phyloP scores from a whole-genome alignment of 2,797 vertebrate genomes.

The Huso huso region DNA sequence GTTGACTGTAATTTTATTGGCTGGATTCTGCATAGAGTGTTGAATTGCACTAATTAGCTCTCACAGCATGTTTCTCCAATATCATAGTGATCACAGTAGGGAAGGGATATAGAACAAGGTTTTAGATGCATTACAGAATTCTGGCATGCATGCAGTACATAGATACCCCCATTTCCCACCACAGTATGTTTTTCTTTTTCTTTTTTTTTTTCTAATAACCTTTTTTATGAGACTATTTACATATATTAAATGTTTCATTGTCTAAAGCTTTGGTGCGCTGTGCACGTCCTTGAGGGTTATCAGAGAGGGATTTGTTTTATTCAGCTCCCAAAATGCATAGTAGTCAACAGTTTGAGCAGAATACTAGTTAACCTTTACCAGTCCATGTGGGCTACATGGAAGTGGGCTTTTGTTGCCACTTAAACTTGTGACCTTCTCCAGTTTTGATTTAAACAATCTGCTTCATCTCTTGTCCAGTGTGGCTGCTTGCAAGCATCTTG shows the following conservation, averaged over 20 bases:
- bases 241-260: slow-evolving; percentile 15
- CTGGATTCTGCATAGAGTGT: slow-evolving; percentile 49
- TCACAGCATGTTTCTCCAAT: slow-evolving; percentile 57
- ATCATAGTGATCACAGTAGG: slow-evolving; percentile 51
- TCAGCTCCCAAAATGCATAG: too few species aligned
- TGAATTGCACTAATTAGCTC: slow-evolving; percentile 64
- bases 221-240: slow-evolving; percentile 10
- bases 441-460: too few species aligned
- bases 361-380: too few species aligned
- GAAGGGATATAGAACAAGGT: slow-evolving; percentile 58
- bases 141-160: slow-evolving; percentile 24
- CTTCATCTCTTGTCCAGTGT: too few species aligned
- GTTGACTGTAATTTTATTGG: slow-evolving; percentile 27
- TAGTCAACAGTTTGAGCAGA: too few species aligned
- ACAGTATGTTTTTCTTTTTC: slow-evolving; percentile 2
- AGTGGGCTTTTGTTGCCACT: too few species aligned
- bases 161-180: neutral
- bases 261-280: slow-evolving; percentile 7
- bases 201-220: slow-evolving; percentile 6
- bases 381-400: too few species aligned
- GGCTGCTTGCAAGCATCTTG: too few species aligned
- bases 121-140: slow-evolving; percentile 37
- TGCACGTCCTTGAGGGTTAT: slow-evolving; percentile 2
- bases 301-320: neutral
- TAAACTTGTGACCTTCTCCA: too few species aligned